Conservation (phyloP, 2,797 vertebrate species). For the Chaenodraco wilsoni region DNA sequence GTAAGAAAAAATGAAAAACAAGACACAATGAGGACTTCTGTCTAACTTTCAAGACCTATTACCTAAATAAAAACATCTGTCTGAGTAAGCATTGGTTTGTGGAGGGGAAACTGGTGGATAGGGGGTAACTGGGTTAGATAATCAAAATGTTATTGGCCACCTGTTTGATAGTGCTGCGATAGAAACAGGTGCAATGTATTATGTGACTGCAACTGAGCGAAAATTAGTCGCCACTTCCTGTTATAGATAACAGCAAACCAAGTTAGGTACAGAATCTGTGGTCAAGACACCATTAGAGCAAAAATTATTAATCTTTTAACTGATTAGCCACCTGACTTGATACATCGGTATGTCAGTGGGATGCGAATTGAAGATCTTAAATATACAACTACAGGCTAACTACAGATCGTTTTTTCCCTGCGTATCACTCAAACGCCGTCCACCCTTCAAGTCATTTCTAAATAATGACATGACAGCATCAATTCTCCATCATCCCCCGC, state of each 20-base stretch:
- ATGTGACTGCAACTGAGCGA: background rate
- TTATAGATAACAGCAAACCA: background rate
- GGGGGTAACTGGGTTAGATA: background rate
- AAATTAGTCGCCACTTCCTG: background rate
- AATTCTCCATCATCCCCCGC: slow-evolving; percentile 44
- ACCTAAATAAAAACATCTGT: no score
- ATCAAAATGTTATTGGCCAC: background rate
- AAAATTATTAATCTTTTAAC: background rate
- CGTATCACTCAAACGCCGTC: slow-evolving; percentile 9
- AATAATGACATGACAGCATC: slow-evolving; percentile 27
- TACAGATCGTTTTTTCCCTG: background rate
- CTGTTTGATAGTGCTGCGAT: background rate
- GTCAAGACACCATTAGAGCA: background rate
- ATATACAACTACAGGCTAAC: background rate
- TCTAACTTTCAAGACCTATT: no score
- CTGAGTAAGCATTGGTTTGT: no score
- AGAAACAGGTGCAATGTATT: background rate
- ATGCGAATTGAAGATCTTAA: background rate
- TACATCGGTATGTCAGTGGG: background rate
- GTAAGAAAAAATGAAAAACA: no score
- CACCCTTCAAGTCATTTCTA: slow-evolving; percentile 13
- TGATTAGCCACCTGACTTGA: background rate
- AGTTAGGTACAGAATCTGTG: background rate
- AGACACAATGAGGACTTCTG: no score
- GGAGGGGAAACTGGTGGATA: no score